phyloP scores from a whole-genome alignment of 2,797 vertebrate species.

The Australoheros facetus region DNA sequence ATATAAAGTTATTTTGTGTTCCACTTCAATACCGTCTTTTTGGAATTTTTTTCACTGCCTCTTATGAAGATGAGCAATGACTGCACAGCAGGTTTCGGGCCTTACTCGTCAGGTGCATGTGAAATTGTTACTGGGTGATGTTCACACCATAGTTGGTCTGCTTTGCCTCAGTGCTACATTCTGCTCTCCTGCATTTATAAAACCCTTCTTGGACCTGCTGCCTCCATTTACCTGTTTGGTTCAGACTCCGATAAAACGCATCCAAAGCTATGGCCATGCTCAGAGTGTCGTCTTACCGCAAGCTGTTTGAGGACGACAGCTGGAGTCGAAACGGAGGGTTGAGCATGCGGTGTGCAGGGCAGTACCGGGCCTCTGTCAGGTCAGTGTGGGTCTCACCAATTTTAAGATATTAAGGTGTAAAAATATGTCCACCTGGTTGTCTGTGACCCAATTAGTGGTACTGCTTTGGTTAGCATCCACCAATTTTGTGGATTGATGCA shows the following conservation, averaged over 20 bases:
- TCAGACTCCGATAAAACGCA: no score
- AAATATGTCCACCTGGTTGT: not conserved
- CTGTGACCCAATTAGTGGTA: not conserved
- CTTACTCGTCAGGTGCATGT: conserved; percentile 49
- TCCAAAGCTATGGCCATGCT: conserved; percentile 73
- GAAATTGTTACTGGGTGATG: conserved; percentile 74
- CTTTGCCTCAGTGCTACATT: conserved; percentile 73
- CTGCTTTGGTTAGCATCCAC: no score
- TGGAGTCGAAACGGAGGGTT: conserved; percentile 54
- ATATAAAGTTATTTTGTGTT: conserved; percentile 39
- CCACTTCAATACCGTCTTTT: not conserved
- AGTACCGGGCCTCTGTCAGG: conserved; percentile 57
- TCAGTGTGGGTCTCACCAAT: conserved; percentile 37
- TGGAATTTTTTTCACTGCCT: not conserved
- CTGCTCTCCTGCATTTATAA: conserved; percentile 65
- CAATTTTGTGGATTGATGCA: no score
- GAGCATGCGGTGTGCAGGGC: conserved; percentile 56
- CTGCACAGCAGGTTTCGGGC: not conserved
- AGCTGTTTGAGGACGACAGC: conserved; percentile 73
- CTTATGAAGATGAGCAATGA: not conserved
- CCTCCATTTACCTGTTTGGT: conserved; percentile 36
- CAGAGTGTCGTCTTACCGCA: conserved; percentile 82
- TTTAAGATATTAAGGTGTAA: not conserved
- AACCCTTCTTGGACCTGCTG: conserved; percentile 33
- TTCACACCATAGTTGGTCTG: conserved; percentile 63